These are phyloP conservation scores for Prolemur simus DNA, from an alignment of 2,113 vertebrate species.

Conservation along the genomic window DNA sequence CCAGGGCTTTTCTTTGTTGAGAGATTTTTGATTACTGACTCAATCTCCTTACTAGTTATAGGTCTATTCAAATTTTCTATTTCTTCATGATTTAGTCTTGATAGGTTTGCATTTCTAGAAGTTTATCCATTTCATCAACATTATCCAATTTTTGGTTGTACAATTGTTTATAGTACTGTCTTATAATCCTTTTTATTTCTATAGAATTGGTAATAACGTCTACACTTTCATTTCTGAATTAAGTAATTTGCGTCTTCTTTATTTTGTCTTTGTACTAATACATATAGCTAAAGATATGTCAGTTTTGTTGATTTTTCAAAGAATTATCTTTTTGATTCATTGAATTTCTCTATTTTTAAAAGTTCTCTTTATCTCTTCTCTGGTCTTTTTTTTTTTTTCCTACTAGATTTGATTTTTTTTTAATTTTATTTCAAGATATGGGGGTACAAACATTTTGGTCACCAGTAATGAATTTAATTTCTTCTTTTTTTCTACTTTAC, in stretches of 20 bases:
- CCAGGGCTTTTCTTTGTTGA: no score
- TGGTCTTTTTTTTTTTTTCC: not conserved
- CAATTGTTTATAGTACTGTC: not conserved
- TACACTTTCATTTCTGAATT: no score
- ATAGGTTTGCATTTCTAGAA: not conserved
- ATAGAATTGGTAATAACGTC: not conserved
- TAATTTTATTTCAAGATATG: no score
- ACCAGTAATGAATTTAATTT: no score
- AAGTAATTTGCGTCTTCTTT: not conserved
- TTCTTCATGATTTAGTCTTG: not conserved
- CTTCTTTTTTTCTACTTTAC: not conserved
- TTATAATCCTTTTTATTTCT: not conserved
- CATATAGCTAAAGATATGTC: not conserved
- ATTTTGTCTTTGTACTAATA: not conserved
- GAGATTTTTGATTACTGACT: no score
- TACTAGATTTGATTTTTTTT: not conserved
- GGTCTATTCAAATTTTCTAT: not conserved
- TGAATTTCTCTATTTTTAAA: not conserved
- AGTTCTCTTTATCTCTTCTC: not conserved
- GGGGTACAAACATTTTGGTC: no score
- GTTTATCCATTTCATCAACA: not conserved
- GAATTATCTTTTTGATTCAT: not conserved
- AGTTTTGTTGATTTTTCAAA: not conserved
- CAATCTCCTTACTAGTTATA: not conserved
- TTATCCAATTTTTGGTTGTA: not conserved